Evolutionary conservation across 1,140 invertebrate species (phyloP).

Genomic region (Drosophila ironensis): DNA sequence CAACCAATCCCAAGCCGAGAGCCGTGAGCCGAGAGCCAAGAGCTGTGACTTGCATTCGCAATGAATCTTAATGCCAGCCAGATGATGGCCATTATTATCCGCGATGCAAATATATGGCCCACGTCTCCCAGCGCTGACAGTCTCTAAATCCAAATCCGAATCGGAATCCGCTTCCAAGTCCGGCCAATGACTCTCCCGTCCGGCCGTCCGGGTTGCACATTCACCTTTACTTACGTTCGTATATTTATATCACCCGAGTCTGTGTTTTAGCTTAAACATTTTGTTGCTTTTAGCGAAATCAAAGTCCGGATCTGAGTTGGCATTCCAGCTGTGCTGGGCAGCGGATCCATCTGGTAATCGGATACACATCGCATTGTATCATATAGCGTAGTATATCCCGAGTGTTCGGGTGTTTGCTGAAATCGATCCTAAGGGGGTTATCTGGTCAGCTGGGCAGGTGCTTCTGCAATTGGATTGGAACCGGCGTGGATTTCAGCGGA

Average conservation of each 20-base stretch:
- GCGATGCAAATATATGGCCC: constrained; percentile 18
- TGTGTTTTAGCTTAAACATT: neutral
- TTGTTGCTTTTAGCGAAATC: constrained; percentile 4
- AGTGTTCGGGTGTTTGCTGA: neutral
- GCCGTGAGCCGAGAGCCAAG: no score
- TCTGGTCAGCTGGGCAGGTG: constrained; percentile 13
- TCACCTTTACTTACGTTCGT: constrained; percentile 41
- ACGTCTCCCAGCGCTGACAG: constrained; percentile 7
- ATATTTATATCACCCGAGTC: neutral
- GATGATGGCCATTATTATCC: constrained; percentile 10
- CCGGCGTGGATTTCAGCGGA: constrained; percentile 3
- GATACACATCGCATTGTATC: neutral
- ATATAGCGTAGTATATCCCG: no score
- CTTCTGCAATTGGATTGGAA: neutral
- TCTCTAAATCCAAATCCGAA: neutral
- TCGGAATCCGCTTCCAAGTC: neutral
- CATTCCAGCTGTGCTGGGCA: constrained; percentile 29
- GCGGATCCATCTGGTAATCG: constrained; percentile 41
- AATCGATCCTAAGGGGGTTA: constrained; percentile 19
- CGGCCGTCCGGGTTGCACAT: constrained; percentile 20
- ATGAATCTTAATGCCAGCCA: constrained; percentile 29
- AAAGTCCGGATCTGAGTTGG: neutral
- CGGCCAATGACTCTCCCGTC: constrained; percentile 49
- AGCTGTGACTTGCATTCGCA: constrained; percentile 38
- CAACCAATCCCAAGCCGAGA: no score